Conservation (phyloP, 2,797 vertebrate genomes). For the Myotis vivesi region DNA sequence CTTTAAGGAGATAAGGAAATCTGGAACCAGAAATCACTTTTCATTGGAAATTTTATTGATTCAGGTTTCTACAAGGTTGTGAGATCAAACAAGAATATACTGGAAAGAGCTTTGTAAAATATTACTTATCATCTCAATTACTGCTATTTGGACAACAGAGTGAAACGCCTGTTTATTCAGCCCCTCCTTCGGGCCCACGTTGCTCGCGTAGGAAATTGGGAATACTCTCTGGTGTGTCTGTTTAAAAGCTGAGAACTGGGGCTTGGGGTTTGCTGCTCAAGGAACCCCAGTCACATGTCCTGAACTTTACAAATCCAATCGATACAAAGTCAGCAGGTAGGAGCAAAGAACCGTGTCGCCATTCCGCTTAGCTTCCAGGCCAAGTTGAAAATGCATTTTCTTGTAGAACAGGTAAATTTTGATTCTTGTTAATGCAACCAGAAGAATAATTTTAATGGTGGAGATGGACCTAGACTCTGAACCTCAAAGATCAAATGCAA, state of each 20-base stretch:
- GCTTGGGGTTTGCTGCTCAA: background rate
- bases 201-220: background rate
- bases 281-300: background rate
- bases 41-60: constrained; percentile 52
- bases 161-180: background rate
- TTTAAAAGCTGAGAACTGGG: constrained; percentile 20
- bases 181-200: background rate
- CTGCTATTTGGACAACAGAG: constrained; percentile 16
- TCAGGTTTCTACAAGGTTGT: constrained; percentile 4
- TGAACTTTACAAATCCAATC: constrained; percentile 36
- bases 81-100: constrained; percentile 28
- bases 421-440: constrained; percentile 4
- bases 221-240: background rate
- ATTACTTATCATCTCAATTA: constrained; percentile 28
- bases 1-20: constrained; percentile 26
- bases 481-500: background rate
- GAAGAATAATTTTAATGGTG: background rate
- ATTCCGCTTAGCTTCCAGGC: background rate
- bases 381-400: background rate
- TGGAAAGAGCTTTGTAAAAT: constrained; percentile 42
- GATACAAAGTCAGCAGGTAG: background rate
- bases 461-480: background rate
- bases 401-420: background rate
- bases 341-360: background rate
- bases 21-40: background rate